Conservation (phyloP, 2,113 vertebrate species). For the Cyanistes caeruleus region DNA sequence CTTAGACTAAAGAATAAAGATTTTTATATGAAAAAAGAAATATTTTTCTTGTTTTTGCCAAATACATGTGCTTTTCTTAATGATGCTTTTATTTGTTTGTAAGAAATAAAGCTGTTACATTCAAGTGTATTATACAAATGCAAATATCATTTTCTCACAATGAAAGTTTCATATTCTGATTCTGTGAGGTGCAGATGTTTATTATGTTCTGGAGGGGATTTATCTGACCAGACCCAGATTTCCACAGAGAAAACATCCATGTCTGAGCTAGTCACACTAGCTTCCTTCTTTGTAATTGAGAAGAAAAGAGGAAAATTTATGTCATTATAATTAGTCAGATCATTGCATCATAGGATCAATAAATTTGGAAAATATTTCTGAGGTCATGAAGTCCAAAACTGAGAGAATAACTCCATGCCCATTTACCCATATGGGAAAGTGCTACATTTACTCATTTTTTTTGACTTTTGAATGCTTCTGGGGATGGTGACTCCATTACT, state of each 20-base stretch:
- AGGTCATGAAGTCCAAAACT: not conserved
- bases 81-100: not conserved
- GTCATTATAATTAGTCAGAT: not conserved
- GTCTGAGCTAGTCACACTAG: not conserved
- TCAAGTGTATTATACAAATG: not conserved
- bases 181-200: not conserved
- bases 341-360: not conserved
- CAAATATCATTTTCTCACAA: not conserved
- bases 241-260: not conserved
- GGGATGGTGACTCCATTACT: too few species aligned
- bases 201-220: not conserved
- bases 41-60: not conserved
- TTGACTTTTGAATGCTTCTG: not conserved
- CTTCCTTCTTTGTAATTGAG: not conserved
- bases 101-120: not conserved
- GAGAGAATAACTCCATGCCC: not conserved
- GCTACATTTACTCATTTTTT: not conserved
- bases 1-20: not conserved
- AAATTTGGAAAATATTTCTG: not conserved
- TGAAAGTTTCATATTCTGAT: not conserved
- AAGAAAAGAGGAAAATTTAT: not conserved
- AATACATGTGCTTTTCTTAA: not conserved
- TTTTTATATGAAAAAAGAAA: not conserved
- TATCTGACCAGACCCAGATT: not conserved
- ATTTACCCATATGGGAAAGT: not conserved